Percentiles rank a stretch among this genome's conserved stretches.
phyloP scores from a whole-genome alignment of 2,113 vertebrate genomes.

The Boulengeromyrus knoepffleri region DNA sequence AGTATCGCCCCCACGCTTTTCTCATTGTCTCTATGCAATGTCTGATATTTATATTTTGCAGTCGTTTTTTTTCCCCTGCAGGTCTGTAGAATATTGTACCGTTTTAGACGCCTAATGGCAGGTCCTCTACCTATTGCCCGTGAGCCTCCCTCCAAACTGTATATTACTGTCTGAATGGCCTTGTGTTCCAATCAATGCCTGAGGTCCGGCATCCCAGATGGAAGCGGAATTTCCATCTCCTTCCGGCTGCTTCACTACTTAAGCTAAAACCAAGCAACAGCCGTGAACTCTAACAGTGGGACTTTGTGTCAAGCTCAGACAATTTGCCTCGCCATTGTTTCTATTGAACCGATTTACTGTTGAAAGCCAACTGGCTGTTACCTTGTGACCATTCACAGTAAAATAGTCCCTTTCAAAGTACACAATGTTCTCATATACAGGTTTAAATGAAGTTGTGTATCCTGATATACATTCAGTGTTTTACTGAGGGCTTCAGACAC shows the following conservation, averaged over 20 bases:
- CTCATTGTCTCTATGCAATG: not conserved
- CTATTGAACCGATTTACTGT: not conserved
- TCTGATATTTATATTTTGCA: not conserved
- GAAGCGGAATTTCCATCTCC: not conserved
- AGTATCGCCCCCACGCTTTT: not conserved
- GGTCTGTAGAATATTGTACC: not conserved
- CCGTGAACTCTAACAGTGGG: not conserved
- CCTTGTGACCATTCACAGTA: not conserved
- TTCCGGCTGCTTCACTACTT: not conserved
- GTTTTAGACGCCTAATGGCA: not conserved
- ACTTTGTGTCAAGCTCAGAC: not conserved
- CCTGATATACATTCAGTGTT: not conserved
- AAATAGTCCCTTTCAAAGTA: not conserved
- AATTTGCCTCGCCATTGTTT: not conserved
- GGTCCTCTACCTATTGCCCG: not conserved
- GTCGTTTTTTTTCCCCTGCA: not conserved
- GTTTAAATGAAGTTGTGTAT: not conserved
- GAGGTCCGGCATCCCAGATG: not conserved
- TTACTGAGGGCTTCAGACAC: not conserved
- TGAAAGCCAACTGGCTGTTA: not conserved
- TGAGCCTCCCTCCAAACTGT: not conserved
- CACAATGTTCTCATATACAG: not conserved
- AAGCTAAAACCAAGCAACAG: not conserved
- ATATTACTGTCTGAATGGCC: not conserved
- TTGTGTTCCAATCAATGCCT: not conserved